Percentiles rank a stretch among this genome's conserved stretches.
Conservation (phyloP, 30 jellyfish, hydroid and myxozoan species). For the Aurelia aurita complex sp. Pacific region DNA sequence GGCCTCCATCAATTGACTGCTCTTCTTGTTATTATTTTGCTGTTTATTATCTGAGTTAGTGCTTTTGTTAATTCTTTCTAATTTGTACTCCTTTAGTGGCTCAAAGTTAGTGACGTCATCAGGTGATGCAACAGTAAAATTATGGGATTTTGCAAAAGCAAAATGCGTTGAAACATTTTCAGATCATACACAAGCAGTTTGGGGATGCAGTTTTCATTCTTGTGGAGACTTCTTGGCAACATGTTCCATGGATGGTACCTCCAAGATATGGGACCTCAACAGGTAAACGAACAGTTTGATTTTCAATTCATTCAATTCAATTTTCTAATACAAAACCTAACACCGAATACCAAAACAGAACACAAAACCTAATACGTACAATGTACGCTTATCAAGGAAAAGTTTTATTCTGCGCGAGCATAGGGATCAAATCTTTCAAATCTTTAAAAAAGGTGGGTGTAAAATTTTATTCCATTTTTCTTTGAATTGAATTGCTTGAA, state of each 20-base stretch:
- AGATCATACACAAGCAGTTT: constrained; percentile 92
- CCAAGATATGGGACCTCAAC: constrained; percentile 94
- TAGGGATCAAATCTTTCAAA: no score
- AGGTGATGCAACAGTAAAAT: constrained; percentile 87
- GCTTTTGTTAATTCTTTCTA: neutral
- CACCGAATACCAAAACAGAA: no score
- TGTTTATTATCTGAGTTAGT: neutral
- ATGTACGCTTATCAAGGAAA: no score
- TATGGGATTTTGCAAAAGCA: constrained; percentile 91
- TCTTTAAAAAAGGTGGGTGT: no score
- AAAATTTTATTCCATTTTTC: no score
- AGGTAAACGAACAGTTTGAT: constrained; percentile 36
- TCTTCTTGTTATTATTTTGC: neutral
- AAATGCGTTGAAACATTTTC: constrained; percentile 74
- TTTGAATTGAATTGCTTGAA: no score
- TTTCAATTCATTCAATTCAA: no score
- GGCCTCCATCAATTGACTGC: neutral
- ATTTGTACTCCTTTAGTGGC: constrained; percentile 56
- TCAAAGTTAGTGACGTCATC: constrained; percentile 87
- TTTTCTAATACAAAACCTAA: no score
- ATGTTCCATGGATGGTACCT: constrained; percentile 93
- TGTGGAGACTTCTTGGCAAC: constrained; percentile 93
- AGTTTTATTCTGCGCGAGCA: no score
- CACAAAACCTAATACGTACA: no score
- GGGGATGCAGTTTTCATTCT: constrained; percentile 97